Percentiles rank a stretch among this genome's conserved stretches.
Evolutionary conservation across 2,888 invertebrate species (phyloP).

Genomic region (Cheilosia vulpina): DNA sequence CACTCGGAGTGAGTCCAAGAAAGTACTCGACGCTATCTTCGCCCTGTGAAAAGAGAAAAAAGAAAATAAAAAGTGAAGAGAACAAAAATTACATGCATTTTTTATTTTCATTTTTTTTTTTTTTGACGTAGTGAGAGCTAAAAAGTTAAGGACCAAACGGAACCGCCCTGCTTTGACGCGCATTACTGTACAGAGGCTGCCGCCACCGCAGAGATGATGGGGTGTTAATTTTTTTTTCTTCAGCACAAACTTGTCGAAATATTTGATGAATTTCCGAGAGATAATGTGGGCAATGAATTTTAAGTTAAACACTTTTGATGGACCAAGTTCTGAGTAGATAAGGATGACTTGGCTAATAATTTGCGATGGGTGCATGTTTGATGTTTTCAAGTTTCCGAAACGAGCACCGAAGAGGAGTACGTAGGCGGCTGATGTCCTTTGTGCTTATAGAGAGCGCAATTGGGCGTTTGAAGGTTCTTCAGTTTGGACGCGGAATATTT

Average conservation of each 20-base stretch:
- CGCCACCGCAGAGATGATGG: conserved; percentile 40
- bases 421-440: too few species aligned
- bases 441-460: not conserved
- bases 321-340: not conserved
- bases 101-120: conserved; percentile 17
- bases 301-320: conserved; percentile 37
- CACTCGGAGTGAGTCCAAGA: conserved; percentile 97
- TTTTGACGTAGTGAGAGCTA: conserved; percentile 18
- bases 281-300: conserved; percentile 52
- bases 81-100: conserved; percentile 40
- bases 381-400: too few species aligned
- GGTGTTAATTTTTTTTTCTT: conserved; percentile 50
- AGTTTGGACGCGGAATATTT: too few species aligned
- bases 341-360: conserved; percentile 45
- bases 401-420: too few species aligned
- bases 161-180: conserved; percentile 22
- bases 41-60: conserved; percentile 86
- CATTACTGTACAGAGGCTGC: not conserved
- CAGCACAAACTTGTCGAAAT: conserved; percentile 51
- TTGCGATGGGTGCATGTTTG: not conserved
- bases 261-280: conserved; percentile 29
- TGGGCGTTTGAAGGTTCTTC: not conserved
- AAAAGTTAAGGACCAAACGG: conserved; percentile 50
- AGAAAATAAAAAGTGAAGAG: too few species aligned
- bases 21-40: conserved; percentile 98